A percentile compares a stretch with the other conserved stretches of the same genome.
These are phyloP conservation scores for Ferdinandea cuprea DNA, from an alignment of 2,888 invertebrate species.

Conservation along the genomic window DNA sequence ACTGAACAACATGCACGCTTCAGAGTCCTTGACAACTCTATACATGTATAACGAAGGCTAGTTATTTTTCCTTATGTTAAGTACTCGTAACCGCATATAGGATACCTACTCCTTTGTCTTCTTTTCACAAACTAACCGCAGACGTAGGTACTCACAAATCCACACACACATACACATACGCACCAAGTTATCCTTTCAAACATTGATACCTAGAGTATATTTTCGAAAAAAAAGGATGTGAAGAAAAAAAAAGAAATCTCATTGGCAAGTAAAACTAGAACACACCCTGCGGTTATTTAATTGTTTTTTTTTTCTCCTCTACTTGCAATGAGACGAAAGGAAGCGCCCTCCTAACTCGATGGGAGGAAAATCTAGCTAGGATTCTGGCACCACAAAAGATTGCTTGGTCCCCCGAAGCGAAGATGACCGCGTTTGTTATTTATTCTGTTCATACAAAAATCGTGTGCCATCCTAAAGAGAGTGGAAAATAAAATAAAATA, in stretches of 20 bases:
- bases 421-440: conserved; percentile 73
- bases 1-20: conserved; percentile 45
- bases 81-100: conserved; percentile 47
- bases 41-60: conserved; percentile 37
- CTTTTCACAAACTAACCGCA: conserved; percentile 60
- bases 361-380: conserved; percentile 54
- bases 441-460: conserved; percentile 43
- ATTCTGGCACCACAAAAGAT: conserved; percentile 62
- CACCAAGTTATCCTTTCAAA: conserved; percentile 59
- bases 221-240: conserved; percentile 31
- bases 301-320: conserved; percentile 59
- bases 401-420: conserved; percentile 69
- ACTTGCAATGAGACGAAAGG: conserved; percentile 40
- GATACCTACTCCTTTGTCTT: conserved; percentile 14
- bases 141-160: no score
- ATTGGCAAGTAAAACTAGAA: conserved; percentile 74
- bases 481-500: neutral
- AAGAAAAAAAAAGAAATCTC: conserved; percentile 24
- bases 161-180: conserved; percentile 35
- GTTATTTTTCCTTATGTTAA: conserved; percentile 40
- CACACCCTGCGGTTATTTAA: conserved; percentile 75
- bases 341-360: conserved; percentile 63
- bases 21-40: conserved; percentile 62
- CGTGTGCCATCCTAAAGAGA: conserved; percentile 25
- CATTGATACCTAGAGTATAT: conserved; percentile 28